These are phyloP conservation scores for Sminthurinus aureus DNA, from an alignment of 2,888 invertebrate genomes.

Conservation along the genomic window DNA sequence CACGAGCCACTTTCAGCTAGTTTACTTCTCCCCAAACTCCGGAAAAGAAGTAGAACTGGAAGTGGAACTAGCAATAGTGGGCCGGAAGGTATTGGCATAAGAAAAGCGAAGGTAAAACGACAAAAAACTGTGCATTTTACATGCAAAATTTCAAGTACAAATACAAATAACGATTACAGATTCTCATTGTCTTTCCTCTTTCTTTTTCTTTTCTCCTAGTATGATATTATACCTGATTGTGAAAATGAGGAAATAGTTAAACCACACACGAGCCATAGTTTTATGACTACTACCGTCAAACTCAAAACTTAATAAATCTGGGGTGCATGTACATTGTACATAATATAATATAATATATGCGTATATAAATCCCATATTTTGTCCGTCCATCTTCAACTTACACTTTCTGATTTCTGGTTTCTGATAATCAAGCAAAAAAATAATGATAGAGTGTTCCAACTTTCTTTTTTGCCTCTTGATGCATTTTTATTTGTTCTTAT, in stretches of 20 bases:
- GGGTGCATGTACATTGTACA: not conserved
- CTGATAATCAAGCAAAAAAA: not conserved
- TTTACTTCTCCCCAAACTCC: no score
- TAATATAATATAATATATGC: not conserved
- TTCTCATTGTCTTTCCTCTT: no score
- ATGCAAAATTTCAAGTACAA: not conserved
- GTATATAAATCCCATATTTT: not conserved
- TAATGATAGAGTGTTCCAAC: not conserved
- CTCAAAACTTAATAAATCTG: not conserved
- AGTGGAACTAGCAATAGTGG: not conserved
- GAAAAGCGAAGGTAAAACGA: not conserved
- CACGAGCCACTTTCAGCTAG: no score
- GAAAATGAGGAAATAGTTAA: not conserved
- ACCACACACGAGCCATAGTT: no score
- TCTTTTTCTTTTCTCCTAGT: not conserved
- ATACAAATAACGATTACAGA: no score
- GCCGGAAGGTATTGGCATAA: not conserved
- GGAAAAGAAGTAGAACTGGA: not conserved
- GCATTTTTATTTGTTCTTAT: not conserved
- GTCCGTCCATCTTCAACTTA: not conserved
- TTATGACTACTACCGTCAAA: no score
- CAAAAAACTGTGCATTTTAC: not conserved
- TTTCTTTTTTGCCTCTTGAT: not conserved
- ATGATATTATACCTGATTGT: not conserved
- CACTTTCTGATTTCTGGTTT: no score